phyloP scores from a whole-genome alignment of 1,140 invertebrate genomes.

The Phymastichus coffea region DNA sequence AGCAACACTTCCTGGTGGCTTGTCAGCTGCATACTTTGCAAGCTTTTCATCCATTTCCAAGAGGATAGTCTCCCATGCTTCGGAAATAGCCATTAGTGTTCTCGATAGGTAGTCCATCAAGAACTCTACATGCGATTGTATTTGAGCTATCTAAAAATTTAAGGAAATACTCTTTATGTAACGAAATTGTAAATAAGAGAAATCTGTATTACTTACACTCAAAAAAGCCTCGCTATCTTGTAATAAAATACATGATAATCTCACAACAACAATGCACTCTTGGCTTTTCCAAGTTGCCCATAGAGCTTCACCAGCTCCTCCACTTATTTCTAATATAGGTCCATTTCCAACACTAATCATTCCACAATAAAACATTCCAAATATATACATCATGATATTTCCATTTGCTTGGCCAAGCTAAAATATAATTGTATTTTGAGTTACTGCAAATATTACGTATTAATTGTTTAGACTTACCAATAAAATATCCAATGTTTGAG shows the following conservation, averaged over 20 bases:
- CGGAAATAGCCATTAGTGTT: constrained; percentile 81
- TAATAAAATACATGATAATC: constrained; percentile 45
- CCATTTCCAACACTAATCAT: constrained; percentile 62
- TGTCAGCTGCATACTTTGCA: constrained; percentile 79
- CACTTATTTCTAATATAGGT: constrained; percentile 45
- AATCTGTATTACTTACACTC: constrained; percentile 35
- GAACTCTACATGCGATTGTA: constrained; percentile 51
- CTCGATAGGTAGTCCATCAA: constrained; percentile 68
- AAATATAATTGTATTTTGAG: constrained; percentile 55
- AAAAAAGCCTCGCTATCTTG: constrained; percentile 48
- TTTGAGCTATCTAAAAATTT: constrained; percentile 47
- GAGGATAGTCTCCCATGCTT: constrained; percentile 93
- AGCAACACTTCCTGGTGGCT: constrained; percentile 76
- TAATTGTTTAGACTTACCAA: constrained; percentile 42
- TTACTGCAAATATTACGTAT: constrained; percentile 3
- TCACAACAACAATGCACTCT: constrained; percentile 38
- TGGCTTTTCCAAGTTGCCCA: constrained; percentile 45
- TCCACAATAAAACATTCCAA: constrained; percentile 81
- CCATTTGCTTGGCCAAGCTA: constrained; percentile 75
- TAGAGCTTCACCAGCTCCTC: constrained; percentile 44
- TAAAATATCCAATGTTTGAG: constrained; percentile 47
- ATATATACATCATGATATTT: constrained; percentile 73
- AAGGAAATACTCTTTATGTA: constrained; percentile 12
- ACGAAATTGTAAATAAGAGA: constrained; percentile 1
- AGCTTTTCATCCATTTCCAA: constrained; percentile 93